Evolutionary conservation across 2,113 vertebrate genomes (phyloP), one percentile per base, ranked within the genome.

Genomic region (Rhinichthys klamathensis): DNA sequence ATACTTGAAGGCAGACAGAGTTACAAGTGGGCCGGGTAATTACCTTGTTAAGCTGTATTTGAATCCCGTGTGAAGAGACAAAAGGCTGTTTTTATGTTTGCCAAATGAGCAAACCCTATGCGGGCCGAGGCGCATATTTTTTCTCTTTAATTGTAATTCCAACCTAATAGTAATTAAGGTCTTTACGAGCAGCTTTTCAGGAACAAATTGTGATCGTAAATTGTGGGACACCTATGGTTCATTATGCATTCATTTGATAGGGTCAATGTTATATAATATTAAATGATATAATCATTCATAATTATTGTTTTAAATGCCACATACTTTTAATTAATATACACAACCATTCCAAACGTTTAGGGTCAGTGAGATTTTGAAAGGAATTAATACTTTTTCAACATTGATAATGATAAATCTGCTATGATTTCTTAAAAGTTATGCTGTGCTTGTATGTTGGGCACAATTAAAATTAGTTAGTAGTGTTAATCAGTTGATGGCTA

Each of bases 21-120:
- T 38, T 58, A 38, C 21, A 78, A 78, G 76, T 78, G 76, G 32
- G 18, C 32, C 12, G 32, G 9, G n/a, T 65, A 67, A 81, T 81
- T 81, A 69, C 25, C 61, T 69, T 80, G 60, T 80, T 81, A 81
- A 81, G 61, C 44, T 35, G 25, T 46, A 25, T 81, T 81, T 69
- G 25, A 81, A 81, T 81, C 27, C 11, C 3, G 3, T 81, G 61
- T 69, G n/a, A 69, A 51, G 27, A 69, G 61, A 81, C 61, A 81
- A 81, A 81, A 51, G 61, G 5, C 61, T 51, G 80, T 67, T 81
- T 67, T 69, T 67, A 81, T 69, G 61, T 54, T 81, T 69, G 49
- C 80, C 80, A 81, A 81, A 81, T 81, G 44, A 81, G 27, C 44
- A 69, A 81, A 81, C 27, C 80, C 44, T 44, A 81, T 51, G 80